These are phyloP conservation scores for Pteropus alecto DNA, from an alignment of 2,113 vertebrate species.

Conservation along the genomic window DNA sequence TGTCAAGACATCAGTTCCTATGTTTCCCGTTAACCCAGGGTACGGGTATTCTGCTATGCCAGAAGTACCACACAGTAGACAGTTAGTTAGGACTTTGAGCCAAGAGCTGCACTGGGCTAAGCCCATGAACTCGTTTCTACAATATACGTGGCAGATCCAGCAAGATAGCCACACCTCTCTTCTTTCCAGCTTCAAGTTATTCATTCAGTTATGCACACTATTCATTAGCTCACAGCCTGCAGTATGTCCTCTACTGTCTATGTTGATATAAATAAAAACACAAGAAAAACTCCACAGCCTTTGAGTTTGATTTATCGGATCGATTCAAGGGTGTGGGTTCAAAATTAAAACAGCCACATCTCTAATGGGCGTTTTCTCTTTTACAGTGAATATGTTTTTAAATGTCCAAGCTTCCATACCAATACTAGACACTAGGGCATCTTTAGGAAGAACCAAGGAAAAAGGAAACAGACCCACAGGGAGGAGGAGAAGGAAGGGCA, in stretches of 20 bases:
- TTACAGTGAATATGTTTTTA: background rate
- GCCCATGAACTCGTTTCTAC: background rate
- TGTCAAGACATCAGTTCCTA: background rate
- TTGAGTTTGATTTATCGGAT: background rate
- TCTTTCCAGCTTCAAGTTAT: background rate
- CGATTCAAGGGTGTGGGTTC: background rate
- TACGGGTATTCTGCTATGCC: background rate
- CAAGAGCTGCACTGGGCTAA: background rate
- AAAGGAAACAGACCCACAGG: background rate
- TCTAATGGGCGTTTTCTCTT: background rate
- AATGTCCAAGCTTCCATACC: background rate
- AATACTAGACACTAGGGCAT: background rate
- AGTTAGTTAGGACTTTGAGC: background rate
- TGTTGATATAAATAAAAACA: background rate
- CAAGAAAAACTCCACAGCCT: background rate
- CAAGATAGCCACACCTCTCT: accelerated
- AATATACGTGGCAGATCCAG: background rate
- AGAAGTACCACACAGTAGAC: background rate
- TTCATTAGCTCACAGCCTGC: background rate
- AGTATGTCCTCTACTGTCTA: background rate
- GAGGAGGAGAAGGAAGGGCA: background rate
- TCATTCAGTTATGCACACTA: background rate
- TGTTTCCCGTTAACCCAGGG: background rate
- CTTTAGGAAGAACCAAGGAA: background rate
- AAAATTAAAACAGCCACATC: background rate